These are phyloP conservation scores for Brachionus angularis DNA, from an alignment of 1,140 invertebrate genomes.

Conservation along the genomic window DNA sequence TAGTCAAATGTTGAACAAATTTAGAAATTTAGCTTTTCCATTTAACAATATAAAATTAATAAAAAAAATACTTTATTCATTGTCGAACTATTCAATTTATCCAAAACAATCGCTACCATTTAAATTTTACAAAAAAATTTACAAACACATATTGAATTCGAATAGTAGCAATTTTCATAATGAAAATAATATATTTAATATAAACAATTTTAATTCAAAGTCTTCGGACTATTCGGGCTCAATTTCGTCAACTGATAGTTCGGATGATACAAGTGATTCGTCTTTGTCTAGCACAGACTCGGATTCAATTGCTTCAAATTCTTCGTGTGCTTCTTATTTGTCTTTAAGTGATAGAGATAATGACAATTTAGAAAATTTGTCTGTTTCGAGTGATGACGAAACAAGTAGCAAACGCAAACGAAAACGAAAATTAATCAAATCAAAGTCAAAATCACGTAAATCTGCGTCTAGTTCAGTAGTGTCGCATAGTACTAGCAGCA, in stretches of 20 bases:
- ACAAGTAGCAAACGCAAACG: not conserved
- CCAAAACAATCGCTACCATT: not conserved
- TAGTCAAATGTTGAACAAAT: not conserved
- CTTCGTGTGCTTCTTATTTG: too few species aligned
- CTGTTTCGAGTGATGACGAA: too few species aligned
- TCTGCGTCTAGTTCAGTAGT: not conserved
- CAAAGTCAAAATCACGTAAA: not conserved
- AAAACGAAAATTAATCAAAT: not conserved
- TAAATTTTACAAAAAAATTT: conserved; percentile 33
- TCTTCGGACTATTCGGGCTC: not conserved
- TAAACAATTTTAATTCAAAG: not conserved
- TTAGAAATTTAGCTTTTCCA: not conserved
- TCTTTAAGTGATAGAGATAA: too few species aligned
- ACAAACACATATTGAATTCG: not conserved
- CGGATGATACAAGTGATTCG: not conserved
- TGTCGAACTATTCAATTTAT: not conserved
- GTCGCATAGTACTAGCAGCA: not conserved
- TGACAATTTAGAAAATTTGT: too few species aligned
- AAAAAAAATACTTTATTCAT: conserved; percentile 25
- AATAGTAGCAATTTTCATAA: too few species aligned
- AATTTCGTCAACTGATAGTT: not conserved
- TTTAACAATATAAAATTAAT: conserved; percentile 14
- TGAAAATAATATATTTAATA: too few species aligned
- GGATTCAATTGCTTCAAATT: too few species aligned
- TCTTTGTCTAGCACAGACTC: too few species aligned